These are phyloP conservation scores for Drosophila sp. DNA, from an alignment of 1,140 invertebrate genomes.

Conservation along the genomic window DNA sequence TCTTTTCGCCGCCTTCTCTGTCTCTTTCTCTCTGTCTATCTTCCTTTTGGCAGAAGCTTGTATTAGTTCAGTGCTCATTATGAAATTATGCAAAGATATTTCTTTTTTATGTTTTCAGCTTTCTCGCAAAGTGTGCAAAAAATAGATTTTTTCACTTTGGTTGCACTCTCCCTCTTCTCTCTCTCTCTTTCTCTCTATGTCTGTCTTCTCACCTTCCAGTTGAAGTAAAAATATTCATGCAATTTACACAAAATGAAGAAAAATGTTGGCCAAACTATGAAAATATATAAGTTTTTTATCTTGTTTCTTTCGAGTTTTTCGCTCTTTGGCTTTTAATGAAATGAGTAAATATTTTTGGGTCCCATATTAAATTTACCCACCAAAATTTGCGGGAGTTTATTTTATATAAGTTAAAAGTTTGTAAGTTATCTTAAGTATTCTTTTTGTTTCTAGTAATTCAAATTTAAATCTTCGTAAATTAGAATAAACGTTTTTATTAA, in stretches of 20 bases:
- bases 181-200: not conserved
- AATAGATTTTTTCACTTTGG: constrained; percentile 31
- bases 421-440: too few species aligned
- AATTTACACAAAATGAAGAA: constrained; percentile 35
- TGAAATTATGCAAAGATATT: constrained; percentile 72
- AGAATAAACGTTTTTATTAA: too few species aligned
- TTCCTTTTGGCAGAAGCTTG: not conserved
- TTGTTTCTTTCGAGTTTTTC: not conserved
- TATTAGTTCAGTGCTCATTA: constrained; percentile 72
- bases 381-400: constrained; percentile 2
- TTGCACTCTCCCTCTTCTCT: not conserved
- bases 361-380: constrained; percentile 2
- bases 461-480: too few species aligned
- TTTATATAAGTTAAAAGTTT: too few species aligned
- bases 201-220: not conserved
- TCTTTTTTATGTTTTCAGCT: constrained; percentile 13
- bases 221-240: constrained; percentile 14
- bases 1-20: not conserved
- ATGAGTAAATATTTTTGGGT: constrained; percentile 18
- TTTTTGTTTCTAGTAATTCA: too few species aligned
- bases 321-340: constrained; percentile 14
- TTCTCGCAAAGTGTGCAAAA: constrained; percentile 30
- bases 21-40: too few species aligned
- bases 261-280: constrained; percentile 10
- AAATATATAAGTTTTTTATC: not conserved